Evolutionary conservation across 2,797 vertebrate genomes (phyloP), one percentile per base, ranked within the genome.

Genomic region (Sardinella longiceps): DNA sequence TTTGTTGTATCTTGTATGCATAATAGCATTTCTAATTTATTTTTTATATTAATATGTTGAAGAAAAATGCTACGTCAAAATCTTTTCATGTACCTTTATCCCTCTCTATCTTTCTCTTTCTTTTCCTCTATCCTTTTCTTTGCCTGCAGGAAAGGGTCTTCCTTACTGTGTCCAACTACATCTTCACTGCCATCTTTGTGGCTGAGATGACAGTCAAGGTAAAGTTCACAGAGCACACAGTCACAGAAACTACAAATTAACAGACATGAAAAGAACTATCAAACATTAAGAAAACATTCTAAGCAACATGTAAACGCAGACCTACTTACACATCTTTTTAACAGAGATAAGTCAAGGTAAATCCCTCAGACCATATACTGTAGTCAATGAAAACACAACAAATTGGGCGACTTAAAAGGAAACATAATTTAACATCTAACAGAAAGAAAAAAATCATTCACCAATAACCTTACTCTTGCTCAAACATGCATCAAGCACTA

Each of bases 121-220:
- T n/a, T 43, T 81, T 33, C 25, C 74, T 23, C 39, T 58, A 60
- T 0, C 10, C 28, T 81, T 33, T 10, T 28, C 56, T 83, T 25
- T 82, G 33, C 18, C 82, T 45, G 5, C 85, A 97, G 97, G 97
- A 97, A 85, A 95, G 97, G 83, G 94, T 97, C 86, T 96, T 97
- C 91, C 96, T 97, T 87, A 97, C 96, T 12, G 94, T 97, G 86
- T 97, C 97, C 90, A 97, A 97, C 93, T 97, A 97, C 91, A 96
- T 97, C 90, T 97, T 97, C 92, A 97, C 97, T 56, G 96, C 96
- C 83, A 97, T 97, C 91, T 97, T 97, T 50, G 96, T 97, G 90
- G 96, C 95, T 81, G 97, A 97, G 91, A 97, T 97, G 97, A 97
- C 96, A 0, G 89, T 97, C 46, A 97, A 97, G 96, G 97, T 97